Conservation (phyloP, 2,888 invertebrate genomes). For the Megaustenia siamemsis region DNA sequence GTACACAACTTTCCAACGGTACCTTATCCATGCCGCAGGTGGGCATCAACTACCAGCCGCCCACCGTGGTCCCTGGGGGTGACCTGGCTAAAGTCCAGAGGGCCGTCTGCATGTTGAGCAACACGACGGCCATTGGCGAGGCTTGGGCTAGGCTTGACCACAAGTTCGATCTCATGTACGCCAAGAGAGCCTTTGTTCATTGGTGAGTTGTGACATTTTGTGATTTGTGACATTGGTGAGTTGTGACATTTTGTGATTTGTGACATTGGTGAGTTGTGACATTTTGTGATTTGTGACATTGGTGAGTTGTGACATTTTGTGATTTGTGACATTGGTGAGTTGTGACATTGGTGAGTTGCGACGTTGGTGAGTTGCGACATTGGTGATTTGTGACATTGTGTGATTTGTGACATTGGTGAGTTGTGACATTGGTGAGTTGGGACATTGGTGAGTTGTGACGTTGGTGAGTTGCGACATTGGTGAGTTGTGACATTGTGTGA, state of each 20-base stretch:
- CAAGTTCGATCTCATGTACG: conserved; percentile 20
- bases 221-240: background rate
- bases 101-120: background rate
- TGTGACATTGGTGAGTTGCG: background rate
- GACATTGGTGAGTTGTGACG: background rate
- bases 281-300: background rate
- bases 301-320: background rate
- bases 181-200: conserved; percentile 21
- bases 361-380: too few relatives aligned
- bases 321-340: background rate
- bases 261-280: background rate
- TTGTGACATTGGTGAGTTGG: background rate
- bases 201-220: background rate
- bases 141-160: conserved; percentile 2
- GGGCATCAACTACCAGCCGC: background rate
- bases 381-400: background rate
- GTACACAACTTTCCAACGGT: too few relatives aligned
- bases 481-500: background rate
- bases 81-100: background rate
- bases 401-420: background rate
- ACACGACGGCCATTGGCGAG: background rate
- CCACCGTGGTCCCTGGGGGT: background rate
- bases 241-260: background rate
- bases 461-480: too few relatives aligned
- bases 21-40: too few relatives aligned